phyloP scores from a whole-genome alignment of 2,797 vertebrate species.

The Furcifer pardalis region DNA sequence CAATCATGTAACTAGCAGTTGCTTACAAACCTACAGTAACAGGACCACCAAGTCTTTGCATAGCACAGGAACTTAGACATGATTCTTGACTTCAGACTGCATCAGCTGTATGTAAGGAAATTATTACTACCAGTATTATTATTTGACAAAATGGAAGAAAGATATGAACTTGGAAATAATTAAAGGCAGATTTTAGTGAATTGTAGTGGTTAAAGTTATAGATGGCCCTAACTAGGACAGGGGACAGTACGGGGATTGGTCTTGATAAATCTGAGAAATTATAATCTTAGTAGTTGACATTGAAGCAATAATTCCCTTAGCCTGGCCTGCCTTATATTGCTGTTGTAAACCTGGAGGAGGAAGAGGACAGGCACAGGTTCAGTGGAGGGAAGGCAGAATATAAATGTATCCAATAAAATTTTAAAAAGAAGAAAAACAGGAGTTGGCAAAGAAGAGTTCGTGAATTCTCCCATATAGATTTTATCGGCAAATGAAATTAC shows the following conservation, averaged over 20 bases:
- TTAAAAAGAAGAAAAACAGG: too few species aligned
- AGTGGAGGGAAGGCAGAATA: neutral
- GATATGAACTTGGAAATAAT: neutral
- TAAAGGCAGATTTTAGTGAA: neutral
- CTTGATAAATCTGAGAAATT: too few species aligned
- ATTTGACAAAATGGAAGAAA: neutral
- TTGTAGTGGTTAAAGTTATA: neutral
- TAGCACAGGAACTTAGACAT: neutral
- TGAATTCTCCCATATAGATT: too few species aligned
- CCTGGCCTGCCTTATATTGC: neutral
- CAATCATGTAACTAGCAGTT: constrained; percentile 3
- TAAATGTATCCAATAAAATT: neutral
- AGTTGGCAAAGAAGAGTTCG: too few species aligned
- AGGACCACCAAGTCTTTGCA: neutral
- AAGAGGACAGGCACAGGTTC: neutral
- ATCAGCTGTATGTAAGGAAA: neutral
- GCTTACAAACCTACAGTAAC: constrained; percentile 1
- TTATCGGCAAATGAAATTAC: too few species aligned
- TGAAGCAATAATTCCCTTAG: neutral
- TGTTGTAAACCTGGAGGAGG: neutral
- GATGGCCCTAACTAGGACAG: too few species aligned
- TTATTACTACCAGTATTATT: neutral
- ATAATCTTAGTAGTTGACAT: neutral
- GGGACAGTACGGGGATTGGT: too few species aligned
- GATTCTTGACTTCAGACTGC: neutral